phyloP scores from a whole-genome alignment of 2,888 invertebrate genomes.

The Hirtodrosophila confusa region DNA sequence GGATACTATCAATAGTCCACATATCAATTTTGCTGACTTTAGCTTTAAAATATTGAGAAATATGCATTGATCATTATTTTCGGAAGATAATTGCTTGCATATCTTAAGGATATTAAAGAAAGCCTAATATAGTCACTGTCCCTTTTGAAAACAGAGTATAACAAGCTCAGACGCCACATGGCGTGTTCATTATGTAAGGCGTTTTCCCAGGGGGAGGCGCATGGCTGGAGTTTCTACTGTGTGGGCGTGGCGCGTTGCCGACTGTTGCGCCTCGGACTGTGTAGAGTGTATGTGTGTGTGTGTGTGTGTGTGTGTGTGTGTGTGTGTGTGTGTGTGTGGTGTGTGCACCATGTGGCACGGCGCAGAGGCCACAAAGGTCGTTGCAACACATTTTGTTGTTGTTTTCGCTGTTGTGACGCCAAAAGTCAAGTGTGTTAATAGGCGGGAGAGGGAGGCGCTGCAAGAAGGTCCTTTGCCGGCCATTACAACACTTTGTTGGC shows the following conservation, averaged over 20 bases:
- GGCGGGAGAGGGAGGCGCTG: background rate
- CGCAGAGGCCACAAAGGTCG: conserved; percentile 70
- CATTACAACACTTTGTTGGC: conserved; percentile 76
- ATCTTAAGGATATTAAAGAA: no score
- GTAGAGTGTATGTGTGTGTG: conserved; percentile 16
- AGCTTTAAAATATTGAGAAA: no score
- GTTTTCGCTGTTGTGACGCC: conserved; percentile 54
- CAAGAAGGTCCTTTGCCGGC: conserved; percentile 46
- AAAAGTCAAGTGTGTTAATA: conserved; percentile 59
- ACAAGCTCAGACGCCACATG: conserved; percentile 35
- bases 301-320: conserved; percentile 30
- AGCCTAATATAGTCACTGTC: no score
- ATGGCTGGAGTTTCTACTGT: conserved; percentile 9
- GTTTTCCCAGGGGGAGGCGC: conserved; percentile 24
- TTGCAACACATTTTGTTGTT: conserved; percentile 70
- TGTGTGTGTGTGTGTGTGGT: conserved; percentile 18
- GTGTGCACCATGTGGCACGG: conserved; percentile 43
- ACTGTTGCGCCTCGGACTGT: conserved; percentile 62
- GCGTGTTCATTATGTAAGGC: conserved; percentile 66
- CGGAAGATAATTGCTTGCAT: no score
- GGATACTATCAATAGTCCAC: no score
- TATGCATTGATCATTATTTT: no score
- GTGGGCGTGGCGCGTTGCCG: conserved; percentile 48
- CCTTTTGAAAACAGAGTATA: conserved; percentile 1
- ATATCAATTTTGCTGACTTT: no score